Evolutionary conservation across 2,797 vertebrate genomes (phyloP).

Genomic region (Lagodon rhomboides): DNA sequence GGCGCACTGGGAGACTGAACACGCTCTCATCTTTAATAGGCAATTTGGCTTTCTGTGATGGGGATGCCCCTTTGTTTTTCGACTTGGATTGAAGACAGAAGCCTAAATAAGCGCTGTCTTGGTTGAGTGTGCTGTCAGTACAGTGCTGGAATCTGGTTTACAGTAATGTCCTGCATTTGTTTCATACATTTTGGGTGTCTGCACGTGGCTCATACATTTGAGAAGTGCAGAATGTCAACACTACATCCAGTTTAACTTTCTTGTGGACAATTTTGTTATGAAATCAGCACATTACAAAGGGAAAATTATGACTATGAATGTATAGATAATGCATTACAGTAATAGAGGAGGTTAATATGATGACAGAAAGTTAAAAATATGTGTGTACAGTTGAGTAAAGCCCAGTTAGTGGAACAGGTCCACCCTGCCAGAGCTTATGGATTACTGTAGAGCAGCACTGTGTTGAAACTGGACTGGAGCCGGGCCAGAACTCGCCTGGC

Average conservation of each 20-base stretch:
- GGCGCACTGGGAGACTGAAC: constrained; percentile 79
- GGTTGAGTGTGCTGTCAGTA: constrained; percentile 47
- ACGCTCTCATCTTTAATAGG: constrained; percentile 87
- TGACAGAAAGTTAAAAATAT: constrained; percentile 30
- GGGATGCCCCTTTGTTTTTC: constrained; percentile 77
- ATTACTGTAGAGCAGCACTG: constrained; percentile 67
- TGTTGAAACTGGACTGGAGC: constrained; percentile 79
- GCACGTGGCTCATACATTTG: neutral
- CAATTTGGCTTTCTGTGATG: constrained; percentile 81
- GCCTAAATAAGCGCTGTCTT: constrained; percentile 62
- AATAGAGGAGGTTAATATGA: neutral
- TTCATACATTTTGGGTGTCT: constrained; percentile 10
- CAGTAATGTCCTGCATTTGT: constrained; percentile 42
- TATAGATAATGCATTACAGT: neutral
- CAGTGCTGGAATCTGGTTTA: constrained; percentile 50
- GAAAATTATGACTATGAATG: neutral
- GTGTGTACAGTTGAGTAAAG: constrained; percentile 22
- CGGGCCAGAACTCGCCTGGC: constrained; percentile 81
- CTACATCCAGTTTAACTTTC: constrained; percentile 6
- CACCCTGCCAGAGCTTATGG: constrained; percentile 73
- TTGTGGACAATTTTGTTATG: constrained; percentile 4
- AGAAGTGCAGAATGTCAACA: constrained; percentile 13
- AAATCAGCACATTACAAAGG: neutral
- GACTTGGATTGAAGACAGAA: constrained; percentile 68
- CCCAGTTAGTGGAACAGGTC: constrained; percentile 36